Evolutionary conservation across 2,888 invertebrate genomes (phyloP), one percentile per base, ranked within the genome.

Genomic region (Omphaloscelis lunosa): DNA sequence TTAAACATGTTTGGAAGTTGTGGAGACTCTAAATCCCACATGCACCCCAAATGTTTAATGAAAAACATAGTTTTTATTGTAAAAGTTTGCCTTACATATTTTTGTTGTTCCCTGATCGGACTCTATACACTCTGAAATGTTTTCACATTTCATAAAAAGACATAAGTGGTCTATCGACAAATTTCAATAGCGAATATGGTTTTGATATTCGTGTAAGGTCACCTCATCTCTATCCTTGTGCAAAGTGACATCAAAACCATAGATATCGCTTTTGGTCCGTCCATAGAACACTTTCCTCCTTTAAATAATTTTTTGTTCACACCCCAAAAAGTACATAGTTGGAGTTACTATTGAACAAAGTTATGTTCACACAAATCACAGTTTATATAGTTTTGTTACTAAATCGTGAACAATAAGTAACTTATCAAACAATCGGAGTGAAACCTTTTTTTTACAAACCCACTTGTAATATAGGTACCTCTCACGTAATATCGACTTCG

Each of bases 361-460:
- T 61, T 48, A 69, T 56, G 15, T 29, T 29, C 29, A 20, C 63
- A 53, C 11, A 27, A 76, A 20, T 67, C 56, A 62, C 58, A 41
- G 12, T 53, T 56, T 48, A 48, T 9, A 27, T 0, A 39, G 17
- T 72, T 45, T 1, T n/a, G 17, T 72, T 72, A 68, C 53, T 41
- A 68, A 84, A 72, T 84, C 74, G 68, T 61, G 73, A 84, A 81
- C 69, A 74, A 62, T 72, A 65, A 61, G 83, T 70, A 73, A 79
- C 53, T 67, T 73, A 78, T 59, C 61, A 11, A 72, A 62, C 76
- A 23, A 65, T 20, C 58, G 39, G 27, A 68, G 20, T 76, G 72
- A 61, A 74, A 84, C 81, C 7, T 61, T 69, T 79, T 79, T 84
- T 76, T 63, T 63, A 61, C 12, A 61, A 67, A 73, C 56, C 17